phyloP scores from a whole-genome alignment of 1,140 invertebrate species.

The Eumeta japonica region DNA sequence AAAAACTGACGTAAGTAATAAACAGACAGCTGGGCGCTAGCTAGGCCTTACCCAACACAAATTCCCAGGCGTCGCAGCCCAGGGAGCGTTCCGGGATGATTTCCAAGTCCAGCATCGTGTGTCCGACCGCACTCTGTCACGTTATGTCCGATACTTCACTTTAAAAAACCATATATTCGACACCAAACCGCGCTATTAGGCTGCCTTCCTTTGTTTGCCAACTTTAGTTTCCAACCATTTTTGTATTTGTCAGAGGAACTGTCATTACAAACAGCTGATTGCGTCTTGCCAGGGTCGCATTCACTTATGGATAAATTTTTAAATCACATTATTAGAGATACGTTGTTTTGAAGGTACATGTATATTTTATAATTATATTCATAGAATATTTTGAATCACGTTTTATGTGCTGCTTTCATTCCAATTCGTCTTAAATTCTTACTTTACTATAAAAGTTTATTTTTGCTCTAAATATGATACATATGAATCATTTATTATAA shows the following conservation, averaged over 20 bases:
- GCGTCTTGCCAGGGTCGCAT: slow-evolving; percentile 46
- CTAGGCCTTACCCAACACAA: slow-evolving; percentile 92
- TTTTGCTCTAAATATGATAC: too few species aligned
- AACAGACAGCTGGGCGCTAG: slow-evolving; percentile 43
- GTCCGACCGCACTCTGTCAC: slow-evolving; percentile 40
- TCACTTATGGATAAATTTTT: too few species aligned
- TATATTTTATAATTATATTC: too few species aligned
- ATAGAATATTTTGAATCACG: too few species aligned
- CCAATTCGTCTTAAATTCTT: too few species aligned
- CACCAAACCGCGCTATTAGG: slow-evolving; percentile 42
- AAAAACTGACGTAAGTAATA: slow-evolving; percentile 52
- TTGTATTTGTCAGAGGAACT: slow-evolving; percentile 58
- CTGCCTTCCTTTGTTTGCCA: slow-evolving; percentile 58
- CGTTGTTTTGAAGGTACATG: too few species aligned
- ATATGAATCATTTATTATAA: too few species aligned
- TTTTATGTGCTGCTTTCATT: too few species aligned
- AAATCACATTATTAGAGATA: too few species aligned
- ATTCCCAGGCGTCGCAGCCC: slow-evolving; percentile 96
- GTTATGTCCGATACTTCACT: slow-evolving; percentile 51
- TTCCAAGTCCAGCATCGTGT: slow-evolving; percentile 90
- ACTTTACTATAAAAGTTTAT: too few species aligned
- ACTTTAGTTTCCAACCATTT: slow-evolving; percentile 60
- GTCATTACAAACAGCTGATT: slow-evolving; percentile 61
- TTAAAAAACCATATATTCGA: slow-evolving; percentile 38
- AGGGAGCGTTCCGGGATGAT: slow-evolving; percentile 92